Evolutionary conservation across 2,113 vertebrate genomes (phyloP).

Genomic region (Bos indicus): DNA sequence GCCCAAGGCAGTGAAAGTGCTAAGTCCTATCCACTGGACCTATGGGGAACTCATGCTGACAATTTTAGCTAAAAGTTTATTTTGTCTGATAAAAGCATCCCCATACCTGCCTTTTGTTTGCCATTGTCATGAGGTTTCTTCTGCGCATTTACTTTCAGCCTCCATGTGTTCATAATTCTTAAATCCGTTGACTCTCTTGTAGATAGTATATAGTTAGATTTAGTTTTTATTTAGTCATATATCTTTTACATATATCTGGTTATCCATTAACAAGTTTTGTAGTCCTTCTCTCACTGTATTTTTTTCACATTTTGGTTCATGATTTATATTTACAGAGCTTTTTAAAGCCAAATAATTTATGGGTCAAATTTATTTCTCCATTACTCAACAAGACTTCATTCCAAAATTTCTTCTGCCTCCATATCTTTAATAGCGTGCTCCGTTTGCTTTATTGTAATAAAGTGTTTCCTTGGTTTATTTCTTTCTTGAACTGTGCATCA

Average conservation of each 20-base stretch:
- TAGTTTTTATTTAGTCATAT: background rate
- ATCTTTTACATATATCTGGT: background rate
- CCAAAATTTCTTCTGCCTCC: background rate
- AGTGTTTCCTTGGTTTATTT: background rate
- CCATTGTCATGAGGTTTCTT: background rate
- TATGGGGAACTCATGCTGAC: background rate
- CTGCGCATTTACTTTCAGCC: background rate
- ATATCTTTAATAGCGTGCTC: fast-evolving
- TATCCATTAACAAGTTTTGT: background rate
- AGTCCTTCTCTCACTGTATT: background rate
- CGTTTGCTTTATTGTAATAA: background rate
- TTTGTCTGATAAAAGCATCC: background rate
- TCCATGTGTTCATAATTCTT: background rate
- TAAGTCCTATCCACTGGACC: background rate
- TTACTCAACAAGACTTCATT: background rate
- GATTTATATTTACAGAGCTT: background rate
- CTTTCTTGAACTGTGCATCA: background rate
- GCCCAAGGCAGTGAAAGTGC: background rate
- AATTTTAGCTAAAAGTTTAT: background rate
- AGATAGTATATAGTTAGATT: background rate
- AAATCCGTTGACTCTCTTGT: background rate
- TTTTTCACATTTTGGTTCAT: background rate
- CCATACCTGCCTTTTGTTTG: background rate
- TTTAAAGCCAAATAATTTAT: background rate
- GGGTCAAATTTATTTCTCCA: background rate